Conservation (phyloP, 2,113 vertebrate species). For the Phaethornis superciliosus region DNA sequence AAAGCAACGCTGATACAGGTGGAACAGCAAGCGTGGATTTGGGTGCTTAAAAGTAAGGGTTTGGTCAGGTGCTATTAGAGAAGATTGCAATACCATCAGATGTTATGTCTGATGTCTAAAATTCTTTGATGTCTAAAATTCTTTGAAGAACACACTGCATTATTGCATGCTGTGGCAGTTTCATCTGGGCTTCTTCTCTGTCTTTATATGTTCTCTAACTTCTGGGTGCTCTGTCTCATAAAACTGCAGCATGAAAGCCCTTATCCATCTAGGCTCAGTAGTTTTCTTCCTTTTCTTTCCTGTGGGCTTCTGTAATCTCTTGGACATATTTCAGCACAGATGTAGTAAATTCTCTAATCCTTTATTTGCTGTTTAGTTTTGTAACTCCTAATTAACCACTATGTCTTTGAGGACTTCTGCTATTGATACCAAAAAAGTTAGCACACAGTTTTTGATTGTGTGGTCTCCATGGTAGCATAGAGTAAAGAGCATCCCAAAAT, state of each 20-base stretch:
- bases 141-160: neutral
- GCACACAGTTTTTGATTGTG: neutral
- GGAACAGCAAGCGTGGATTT: neutral
- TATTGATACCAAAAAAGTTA: neutral
- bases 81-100: neutral
- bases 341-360: neutral
- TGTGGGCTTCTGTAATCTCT: neutral
- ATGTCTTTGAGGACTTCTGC: neutral
- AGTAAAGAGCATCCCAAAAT: neutral
- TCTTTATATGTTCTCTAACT: neutral
- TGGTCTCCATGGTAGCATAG: neutral
- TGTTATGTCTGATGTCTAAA: neutral
- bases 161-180: neutral
- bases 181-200: neutral
- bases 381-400: neutral
- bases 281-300: neutral
- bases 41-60: neutral
- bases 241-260: neutral
- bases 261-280: neutral
- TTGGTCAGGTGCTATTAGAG: neutral
- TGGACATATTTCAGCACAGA: neutral
- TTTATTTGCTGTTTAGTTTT: neutral
- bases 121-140: neutral
- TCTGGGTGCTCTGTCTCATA: neutral
- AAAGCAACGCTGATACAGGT: neutral